Evolutionary conservation across 2,888 invertebrate genomes (phyloP).

Genomic region (Arge pagana): DNA sequence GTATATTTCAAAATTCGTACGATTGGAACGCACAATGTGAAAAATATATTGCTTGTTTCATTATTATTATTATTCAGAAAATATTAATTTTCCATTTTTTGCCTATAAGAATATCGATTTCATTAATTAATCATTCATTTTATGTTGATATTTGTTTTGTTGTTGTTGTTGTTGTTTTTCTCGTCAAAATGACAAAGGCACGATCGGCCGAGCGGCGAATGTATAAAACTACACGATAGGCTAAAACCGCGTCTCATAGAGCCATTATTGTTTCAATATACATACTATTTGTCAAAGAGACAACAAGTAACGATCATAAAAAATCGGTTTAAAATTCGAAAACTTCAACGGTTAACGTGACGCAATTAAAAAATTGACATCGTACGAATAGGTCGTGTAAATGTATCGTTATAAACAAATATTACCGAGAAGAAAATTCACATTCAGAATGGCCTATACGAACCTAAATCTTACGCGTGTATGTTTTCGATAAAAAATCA

Average conservation of each 20-base stretch:
- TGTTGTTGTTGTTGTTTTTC: neutral
- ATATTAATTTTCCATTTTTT: too few species aligned
- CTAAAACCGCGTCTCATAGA: slow-evolving; percentile 4
- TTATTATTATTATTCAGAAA: neutral
- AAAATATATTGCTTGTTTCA: slow-evolving; percentile 7
- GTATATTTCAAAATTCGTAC: neutral
- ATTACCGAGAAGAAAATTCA: slow-evolving; percentile 9
- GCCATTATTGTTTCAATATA: slow-evolving; percentile 35
- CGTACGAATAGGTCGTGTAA: slow-evolving; percentile 35
- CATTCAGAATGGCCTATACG: slow-evolving; percentile 14
- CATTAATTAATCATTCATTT: too few species aligned
- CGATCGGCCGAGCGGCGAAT: neutral
- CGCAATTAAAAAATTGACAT: slow-evolving; percentile 39
- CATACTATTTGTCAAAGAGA: slow-evolving; percentile 40
- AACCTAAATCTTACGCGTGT: too few species aligned
- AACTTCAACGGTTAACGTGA: slow-evolving; percentile 56
- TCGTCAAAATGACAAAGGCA: slow-evolving; percentile 7
- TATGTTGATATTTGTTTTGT: slow-evolving; percentile 6
- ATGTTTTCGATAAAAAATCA: slow-evolving; percentile 40
- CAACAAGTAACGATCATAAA: slow-evolving; percentile 51
- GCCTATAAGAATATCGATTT: too few species aligned
- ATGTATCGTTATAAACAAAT: slow-evolving; percentile 30
- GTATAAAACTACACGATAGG: slow-evolving; percentile 4
- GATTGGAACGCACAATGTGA: neutral
- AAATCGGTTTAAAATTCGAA: slow-evolving; percentile 54